These are phyloP conservation scores for Drosophila niveifrons DNA, from an alignment of 2,888 invertebrate genomes.

Conservation along the genomic window DNA sequence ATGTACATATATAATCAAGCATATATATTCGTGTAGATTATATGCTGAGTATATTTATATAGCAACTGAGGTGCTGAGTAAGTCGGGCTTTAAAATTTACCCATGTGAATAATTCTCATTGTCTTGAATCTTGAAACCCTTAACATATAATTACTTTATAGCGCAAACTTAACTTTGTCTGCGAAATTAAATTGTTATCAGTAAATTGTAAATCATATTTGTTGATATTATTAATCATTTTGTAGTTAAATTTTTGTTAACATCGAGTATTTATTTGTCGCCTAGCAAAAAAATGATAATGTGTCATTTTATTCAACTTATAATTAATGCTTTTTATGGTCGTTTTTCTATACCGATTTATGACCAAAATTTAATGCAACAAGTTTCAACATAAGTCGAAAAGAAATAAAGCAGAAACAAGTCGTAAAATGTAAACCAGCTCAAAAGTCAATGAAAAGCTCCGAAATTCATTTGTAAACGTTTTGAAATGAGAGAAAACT, in stretches of 20 bases:
- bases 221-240: too few relatives aligned
- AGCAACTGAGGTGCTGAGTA: slow-evolving; percentile 18
- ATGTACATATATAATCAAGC: neutral
- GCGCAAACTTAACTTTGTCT: too few relatives aligned
- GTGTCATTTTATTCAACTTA: slow-evolving; percentile 28
- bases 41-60: slow-evolving; percentile 11
- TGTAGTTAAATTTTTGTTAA: too few relatives aligned
- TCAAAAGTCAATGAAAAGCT: slow-evolving; percentile 25
- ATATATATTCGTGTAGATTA: neutral
- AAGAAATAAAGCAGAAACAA: slow-evolving; percentile 18
- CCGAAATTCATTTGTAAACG: slow-evolving; percentile 5
- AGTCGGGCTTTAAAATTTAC: slow-evolving; percentile 23
- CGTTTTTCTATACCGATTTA: slow-evolving; percentile 29
- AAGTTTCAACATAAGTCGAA: slow-evolving; percentile 21
- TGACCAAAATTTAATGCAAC: slow-evolving; percentile 42
- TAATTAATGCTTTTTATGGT: slow-evolving; percentile 64
- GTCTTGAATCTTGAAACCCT: too few relatives aligned
- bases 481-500: slow-evolving; percentile 17
- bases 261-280: too few relatives aligned
- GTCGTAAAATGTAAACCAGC: slow-evolving; percentile 32
- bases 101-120: slow-evolving; percentile 24
- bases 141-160: too few relatives aligned
- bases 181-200: too few relatives aligned
- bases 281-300: too few relatives aligned
- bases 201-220: too few relatives aligned